Conservation (phyloP, 1,140 invertebrate genomes). For the Papilio xuthus region DNA sequence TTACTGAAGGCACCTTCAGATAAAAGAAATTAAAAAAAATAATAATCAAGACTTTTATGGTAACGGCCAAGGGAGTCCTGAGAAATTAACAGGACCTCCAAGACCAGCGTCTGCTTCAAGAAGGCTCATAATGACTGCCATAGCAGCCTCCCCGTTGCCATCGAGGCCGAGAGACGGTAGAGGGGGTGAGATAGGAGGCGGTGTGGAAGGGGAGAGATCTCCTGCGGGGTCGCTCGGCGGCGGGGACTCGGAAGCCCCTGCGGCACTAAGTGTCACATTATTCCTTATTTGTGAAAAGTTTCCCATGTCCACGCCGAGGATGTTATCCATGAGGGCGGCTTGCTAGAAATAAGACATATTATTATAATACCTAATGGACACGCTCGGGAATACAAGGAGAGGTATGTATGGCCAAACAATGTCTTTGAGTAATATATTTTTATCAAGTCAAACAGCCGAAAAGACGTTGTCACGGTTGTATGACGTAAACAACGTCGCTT, state of each 20-base stretch:
- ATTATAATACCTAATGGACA: background rate
- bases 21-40: background rate
- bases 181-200: constrained; percentile 54
- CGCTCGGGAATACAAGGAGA: too few species aligned
- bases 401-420: too few species aligned
- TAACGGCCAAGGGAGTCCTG: constrained; percentile 93
- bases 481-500: too few species aligned
- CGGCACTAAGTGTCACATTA: constrained; percentile 70
- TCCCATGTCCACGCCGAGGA: constrained; percentile 50
- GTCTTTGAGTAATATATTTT: too few species aligned
- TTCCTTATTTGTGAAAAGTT: constrained; percentile 63
- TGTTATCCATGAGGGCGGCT: constrained; percentile 58
- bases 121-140: constrained; percentile 96
- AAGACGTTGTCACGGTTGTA: too few species aligned
- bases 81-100: constrained; percentile 90
- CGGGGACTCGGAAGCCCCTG: background rate
- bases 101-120: constrained; percentile 89
- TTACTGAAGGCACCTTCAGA: background rate
- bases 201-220: constrained; percentile 33
- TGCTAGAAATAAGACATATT: constrained; percentile 35
- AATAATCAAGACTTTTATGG: constrained; percentile 76
- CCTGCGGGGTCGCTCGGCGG: background rate
- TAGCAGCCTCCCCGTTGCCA: constrained; percentile 94
- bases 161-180: constrained; percentile 81
- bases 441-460: too few species aligned